A percentile compares a stretch with the other conserved stretches of the same genome.
Conservation (phyloP, 2,113 vertebrate species). For the Thinocorus orbignyianus region DNA sequence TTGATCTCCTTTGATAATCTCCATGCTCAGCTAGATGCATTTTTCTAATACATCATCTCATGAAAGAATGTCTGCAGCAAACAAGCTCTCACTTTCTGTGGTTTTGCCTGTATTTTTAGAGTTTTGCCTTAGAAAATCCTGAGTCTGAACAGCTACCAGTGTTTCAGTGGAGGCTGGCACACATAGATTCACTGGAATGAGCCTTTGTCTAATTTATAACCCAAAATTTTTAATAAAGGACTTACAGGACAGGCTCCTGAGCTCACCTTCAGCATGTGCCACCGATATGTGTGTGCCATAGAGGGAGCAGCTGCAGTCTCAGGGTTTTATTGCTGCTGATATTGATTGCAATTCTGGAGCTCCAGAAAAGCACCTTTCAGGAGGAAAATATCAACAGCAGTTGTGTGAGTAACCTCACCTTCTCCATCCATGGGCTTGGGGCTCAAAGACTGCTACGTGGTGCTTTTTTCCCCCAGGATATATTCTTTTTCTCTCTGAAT, state of each 20-base stretch:
- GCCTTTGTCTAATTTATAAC: background rate
- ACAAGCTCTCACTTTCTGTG: background rate
- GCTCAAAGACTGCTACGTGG: background rate
- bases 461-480: background rate
- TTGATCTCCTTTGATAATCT: background rate
- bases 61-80: background rate
- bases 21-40: background rate
- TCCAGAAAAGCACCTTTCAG: background rate
- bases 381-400: background rate
- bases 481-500: background rate
- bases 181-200: background rate
- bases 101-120: background rate
- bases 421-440: background rate
- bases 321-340: background rate
- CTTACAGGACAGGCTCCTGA: background rate
- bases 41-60: background rate
- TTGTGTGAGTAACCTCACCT: background rate
- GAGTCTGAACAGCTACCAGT: background rate
- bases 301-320: background rate
- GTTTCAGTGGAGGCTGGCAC: background rate
- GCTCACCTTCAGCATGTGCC: background rate
- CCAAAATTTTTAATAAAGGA: background rate
- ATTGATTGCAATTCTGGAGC: background rate
- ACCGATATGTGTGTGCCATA: rapidly evolving
- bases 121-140: background rate